Percentiles rank a stretch among this genome's conserved stretches.
Conservation (phyloP, 2,113 vertebrate species). For the Eonycteris spelaea region DNA sequence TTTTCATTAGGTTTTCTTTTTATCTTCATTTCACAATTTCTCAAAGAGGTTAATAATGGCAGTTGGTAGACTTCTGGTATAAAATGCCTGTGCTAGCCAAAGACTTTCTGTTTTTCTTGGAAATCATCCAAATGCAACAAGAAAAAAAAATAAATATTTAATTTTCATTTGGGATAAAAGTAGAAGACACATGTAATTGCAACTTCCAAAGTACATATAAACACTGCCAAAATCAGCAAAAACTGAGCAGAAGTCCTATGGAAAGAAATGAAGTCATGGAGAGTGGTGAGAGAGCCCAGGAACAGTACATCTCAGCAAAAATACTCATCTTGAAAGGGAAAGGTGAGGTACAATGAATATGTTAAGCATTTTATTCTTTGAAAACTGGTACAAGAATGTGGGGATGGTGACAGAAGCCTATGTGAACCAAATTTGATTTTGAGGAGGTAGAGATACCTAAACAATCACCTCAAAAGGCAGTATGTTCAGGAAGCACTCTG, state of each 20-base stretch:
- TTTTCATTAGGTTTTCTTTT: not conserved
- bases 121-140: not conserved
- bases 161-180: not conserved
- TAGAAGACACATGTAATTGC: not conserved
- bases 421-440: not conserved
- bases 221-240: not conserved
- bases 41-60: not conserved
- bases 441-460: not conserved
- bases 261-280: not conserved
- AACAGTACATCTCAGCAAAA: not conserved
- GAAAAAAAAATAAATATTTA: not conserved
- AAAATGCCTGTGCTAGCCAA: not conserved
- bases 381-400: not conserved
- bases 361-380: not conserved
- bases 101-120: not conserved
- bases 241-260: not conserved
- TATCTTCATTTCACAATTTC: not conserved
- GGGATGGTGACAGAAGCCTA: not conserved
- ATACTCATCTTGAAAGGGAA: not conserved
- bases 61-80: not conserved
- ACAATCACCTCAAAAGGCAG: not conserved
- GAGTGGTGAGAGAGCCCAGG: not conserved
- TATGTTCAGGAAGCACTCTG: not conserved
- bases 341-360: not conserved
- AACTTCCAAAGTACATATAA: not conserved